Conservation (phyloP, 1,140 invertebrate species). For the Nilaparvata lugens region DNA sequence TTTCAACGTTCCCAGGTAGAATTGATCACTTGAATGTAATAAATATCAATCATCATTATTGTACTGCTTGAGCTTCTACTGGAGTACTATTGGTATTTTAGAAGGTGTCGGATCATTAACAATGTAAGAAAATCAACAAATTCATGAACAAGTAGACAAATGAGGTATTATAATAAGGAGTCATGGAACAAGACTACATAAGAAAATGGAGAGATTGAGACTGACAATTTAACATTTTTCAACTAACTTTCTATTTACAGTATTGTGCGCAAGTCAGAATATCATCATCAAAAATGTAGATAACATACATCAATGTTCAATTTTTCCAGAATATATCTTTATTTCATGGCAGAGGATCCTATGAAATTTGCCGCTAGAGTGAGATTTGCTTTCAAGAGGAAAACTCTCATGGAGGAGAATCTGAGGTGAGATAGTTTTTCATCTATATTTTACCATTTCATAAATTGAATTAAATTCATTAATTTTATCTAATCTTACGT, state of each 20-base stretch:
- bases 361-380: not conserved
- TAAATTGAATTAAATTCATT: no score
- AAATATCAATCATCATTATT: no score
- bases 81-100: no score
- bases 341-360: not conserved
- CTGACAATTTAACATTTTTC: not conserved
- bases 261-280: no score
- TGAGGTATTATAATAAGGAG: not conserved
- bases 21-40: not conserved
- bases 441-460: no score
- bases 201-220: not conserved
- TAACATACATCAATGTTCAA: not conserved
- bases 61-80: no score
- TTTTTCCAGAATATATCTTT: not conserved
- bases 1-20: not conserved
- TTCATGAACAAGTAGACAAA: not conserved
- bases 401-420: not conserved
- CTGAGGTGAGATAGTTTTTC: not conserved
- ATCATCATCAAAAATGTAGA: not conserved
- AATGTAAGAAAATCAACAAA: no score
- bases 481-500: no score
- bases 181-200: not conserved
- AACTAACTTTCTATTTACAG: no score
- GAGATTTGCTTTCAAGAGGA: not conserved
- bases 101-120: no score